phyloP scores from a whole-genome alignment of 2,888 invertebrate genomes.

The Coelopa pilipes region DNA sequence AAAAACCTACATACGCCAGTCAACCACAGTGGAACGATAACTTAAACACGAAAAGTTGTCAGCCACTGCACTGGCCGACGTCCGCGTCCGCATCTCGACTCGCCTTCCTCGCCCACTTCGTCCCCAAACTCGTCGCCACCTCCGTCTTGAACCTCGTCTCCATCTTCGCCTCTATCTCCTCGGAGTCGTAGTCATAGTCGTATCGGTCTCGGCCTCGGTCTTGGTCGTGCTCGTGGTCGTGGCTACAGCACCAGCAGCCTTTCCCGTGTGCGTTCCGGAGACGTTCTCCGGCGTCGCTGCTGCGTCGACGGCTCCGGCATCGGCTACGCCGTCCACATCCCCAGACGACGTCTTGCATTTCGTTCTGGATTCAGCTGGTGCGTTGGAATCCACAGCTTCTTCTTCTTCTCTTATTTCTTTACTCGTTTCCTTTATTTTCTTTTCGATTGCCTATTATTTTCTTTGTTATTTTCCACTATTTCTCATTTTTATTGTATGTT shows the following conservation, averaged over 20 bases:
- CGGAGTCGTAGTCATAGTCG: no score
- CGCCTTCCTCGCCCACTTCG: no score
- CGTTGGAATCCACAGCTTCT: not conserved
- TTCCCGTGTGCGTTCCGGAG: not conserved
- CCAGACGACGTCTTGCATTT: conserved; percentile 5
- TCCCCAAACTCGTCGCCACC: no score
- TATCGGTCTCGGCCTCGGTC: not conserved
- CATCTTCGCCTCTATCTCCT: no score
- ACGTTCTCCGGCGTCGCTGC: not conserved
- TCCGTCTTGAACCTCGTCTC: no score
- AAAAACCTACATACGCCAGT: conserved; percentile 30
- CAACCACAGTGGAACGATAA: conserved; percentile 26
- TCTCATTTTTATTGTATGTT: no score
- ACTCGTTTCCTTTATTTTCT: no score
- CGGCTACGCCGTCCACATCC: not conserved
- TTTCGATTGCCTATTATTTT: no score
- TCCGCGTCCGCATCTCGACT: no score
- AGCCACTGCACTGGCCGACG: conserved; percentile 8
- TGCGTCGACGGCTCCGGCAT: not conserved
- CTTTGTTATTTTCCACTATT: no score
- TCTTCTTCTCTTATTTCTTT: no score
- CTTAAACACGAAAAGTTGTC: conserved; percentile 24
- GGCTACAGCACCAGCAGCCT: not conserved
- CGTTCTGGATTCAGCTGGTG: not conserved
- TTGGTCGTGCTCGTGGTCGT: not conserved